These are phyloP conservation scores for Clarias platycephalus DNA, from an alignment of 2,797 vertebrate species.

Conservation along the genomic window DNA sequence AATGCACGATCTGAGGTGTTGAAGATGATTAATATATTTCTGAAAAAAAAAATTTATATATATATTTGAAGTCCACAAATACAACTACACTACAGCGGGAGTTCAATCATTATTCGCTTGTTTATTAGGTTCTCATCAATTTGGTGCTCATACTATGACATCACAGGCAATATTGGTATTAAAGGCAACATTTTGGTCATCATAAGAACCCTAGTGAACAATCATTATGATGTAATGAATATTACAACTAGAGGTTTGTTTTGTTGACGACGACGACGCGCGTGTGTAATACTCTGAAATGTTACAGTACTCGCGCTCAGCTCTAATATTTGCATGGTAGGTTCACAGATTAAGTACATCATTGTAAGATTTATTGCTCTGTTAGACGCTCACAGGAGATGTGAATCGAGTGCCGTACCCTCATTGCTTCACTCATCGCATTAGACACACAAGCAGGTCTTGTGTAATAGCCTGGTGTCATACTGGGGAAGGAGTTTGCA, in stretches of 20 bases:
- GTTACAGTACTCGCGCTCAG: neutral
- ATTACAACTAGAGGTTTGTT: neutral
- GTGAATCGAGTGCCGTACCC: neutral
- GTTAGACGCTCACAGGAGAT: neutral
- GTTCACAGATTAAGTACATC: neutral
- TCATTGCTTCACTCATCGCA: neutral
- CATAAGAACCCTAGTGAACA: neutral
- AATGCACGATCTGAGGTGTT: no score
- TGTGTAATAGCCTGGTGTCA: neutral
- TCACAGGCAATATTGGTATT: neutral
- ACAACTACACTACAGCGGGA: neutral
- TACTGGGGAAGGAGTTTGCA: conserved; percentile 14
- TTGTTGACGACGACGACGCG: no score
- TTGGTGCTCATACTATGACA: neutral
- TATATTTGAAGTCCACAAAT: neutral
- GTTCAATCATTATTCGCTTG: no score
- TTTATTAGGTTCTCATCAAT: neutral
- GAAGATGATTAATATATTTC: no score
- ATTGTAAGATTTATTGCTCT: neutral
- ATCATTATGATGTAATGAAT: neutral
- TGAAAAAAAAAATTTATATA: no score
- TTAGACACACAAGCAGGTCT: conserved; percentile 8
- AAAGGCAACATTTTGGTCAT: neutral
- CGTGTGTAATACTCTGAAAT: neutral
- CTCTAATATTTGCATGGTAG: neutral